Base-by-base conservation (phyloP, 2,113 vertebrate species). In the Tetrao urogallus region DNA sequence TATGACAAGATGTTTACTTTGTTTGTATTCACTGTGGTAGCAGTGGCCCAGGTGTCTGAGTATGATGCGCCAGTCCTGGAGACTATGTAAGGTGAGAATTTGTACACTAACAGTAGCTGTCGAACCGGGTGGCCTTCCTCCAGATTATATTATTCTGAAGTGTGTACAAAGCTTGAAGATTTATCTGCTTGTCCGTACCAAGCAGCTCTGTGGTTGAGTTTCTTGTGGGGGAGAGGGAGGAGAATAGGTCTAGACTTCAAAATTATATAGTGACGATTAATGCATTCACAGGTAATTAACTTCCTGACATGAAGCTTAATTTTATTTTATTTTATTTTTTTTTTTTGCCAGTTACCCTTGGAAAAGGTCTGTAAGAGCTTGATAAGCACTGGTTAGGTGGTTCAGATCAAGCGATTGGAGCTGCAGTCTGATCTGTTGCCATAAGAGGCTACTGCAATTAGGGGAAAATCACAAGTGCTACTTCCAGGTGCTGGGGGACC, bases 291-390 rank as follows among this genome's bases (percentile, higher is more conserved):
- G 61, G 30, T 72, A 47, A 45, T 64, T 32, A 43, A 45, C 25
- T 72, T 91, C 42, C 58, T 73, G 43, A 10, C 18, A 61, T 69
- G 75, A 70, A 11, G 3, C 7, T 10, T 52, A 10, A 40, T 90
- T 94, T 90, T 75, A 67, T 47, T 48, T 52, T 54, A 30, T 30
- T 21, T 48, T 52, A 30, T 54, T 54, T 90, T 94, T 90, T 72
- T 47, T 48, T 52, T 54, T 30, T 54, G 52, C 52, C 57, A 36
- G 9, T 54, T 79, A 0, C 65, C 34, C 15, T 66, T 85, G 22
- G 40, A 70, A 82, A 17, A 92, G 70, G 43, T 48, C 3, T 70
- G 12, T 80, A 30, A 24, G 42, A 48, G 36, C 40, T 77, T 58
- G 65, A 45, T 86, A 20, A 30, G 25, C 7, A 3, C 61, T 73